These are phyloP conservation scores for Quadroppia sp. DNA, from an alignment of 2,888 invertebrate genomes.

Conservation along the genomic window DNA sequence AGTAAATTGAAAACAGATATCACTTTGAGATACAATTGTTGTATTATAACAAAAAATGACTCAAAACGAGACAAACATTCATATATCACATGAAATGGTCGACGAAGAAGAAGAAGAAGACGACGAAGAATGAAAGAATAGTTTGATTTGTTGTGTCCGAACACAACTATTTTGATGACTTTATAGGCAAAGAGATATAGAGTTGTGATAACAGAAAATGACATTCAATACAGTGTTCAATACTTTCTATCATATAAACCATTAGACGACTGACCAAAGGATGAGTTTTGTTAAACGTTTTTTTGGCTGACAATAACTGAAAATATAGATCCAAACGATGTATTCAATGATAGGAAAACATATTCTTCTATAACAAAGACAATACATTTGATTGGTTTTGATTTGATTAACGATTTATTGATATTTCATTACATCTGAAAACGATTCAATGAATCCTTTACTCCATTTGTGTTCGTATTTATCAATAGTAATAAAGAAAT, in stretches of 20 bases:
- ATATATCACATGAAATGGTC: background rate
- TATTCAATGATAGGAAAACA: no score
- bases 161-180: background rate
- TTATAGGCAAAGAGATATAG: background rate
- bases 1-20: conserved; percentile 18
- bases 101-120: background rate
- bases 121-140: background rate
- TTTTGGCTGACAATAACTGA: no score
- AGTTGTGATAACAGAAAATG: conserved; percentile 1
- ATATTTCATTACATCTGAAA: no score
- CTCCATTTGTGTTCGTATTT: background rate
- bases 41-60: background rate
- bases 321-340: no score
- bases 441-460: background rate
- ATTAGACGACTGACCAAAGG: background rate
- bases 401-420: no score
- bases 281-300: background rate
- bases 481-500: no score
- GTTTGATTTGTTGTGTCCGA: conserved; percentile 1
- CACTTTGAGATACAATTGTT: conserved; percentile 3
- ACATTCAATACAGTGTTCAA: background rate
- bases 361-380: no score
- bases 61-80: background rate
- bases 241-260: background rate
- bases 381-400: no score